phyloP scores from a whole-genome alignment of 2,113 vertebrate genomes.

The Argyrosomus japonicus region DNA sequence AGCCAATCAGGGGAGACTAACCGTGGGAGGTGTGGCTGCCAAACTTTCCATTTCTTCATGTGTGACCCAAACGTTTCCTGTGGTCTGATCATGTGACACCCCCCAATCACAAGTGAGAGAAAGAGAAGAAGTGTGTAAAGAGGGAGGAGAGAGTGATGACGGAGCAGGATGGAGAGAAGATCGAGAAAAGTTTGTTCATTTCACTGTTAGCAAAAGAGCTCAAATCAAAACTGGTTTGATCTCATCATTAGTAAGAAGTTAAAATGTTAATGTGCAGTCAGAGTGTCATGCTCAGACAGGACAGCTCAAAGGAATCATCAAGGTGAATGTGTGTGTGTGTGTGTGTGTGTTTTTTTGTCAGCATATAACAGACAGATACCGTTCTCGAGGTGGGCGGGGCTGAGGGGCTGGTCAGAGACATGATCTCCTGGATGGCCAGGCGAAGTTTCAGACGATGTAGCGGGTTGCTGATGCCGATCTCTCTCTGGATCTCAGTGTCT shows the following conservation, averaged over 20 bases:
- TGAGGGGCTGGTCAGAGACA: slow-evolving; percentile 97
- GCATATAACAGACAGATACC: slow-evolving; percentile 79
- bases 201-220: slow-evolving; percentile 43
- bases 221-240: slow-evolving; percentile 8
- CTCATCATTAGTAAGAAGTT: slow-evolving; percentile 41
- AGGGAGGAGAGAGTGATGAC: slow-evolving; percentile 80
- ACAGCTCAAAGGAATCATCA: background rate
- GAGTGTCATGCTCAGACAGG: slow-evolving; percentile 50
- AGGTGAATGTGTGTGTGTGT: background rate
- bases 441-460: slow-evolving; percentile 95
- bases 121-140: slow-evolving; percentile 75
- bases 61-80: slow-evolving; percentile 99
- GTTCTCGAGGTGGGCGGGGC: slow-evolving; percentile 96
- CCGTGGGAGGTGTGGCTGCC: slow-evolving; percentile 94
- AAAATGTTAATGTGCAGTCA: slow-evolving; percentile 44
- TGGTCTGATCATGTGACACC: slow-evolving; percentile 90
- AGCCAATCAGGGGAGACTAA: slow-evolving; percentile 86
- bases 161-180: slow-evolving; percentile 83
- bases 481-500: slow-evolving; percentile 97
- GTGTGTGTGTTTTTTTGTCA: background rate
- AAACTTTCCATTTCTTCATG: slow-evolving; percentile 99
- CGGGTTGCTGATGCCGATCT: slow-evolving; percentile 98
- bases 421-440: slow-evolving; percentile 98
- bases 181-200: slow-evolving; percentile 71
- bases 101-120: slow-evolving; percentile 83